Conservation (phyloP, 2,888 invertebrate species). For the Amblyjoppa proteus region DNA sequence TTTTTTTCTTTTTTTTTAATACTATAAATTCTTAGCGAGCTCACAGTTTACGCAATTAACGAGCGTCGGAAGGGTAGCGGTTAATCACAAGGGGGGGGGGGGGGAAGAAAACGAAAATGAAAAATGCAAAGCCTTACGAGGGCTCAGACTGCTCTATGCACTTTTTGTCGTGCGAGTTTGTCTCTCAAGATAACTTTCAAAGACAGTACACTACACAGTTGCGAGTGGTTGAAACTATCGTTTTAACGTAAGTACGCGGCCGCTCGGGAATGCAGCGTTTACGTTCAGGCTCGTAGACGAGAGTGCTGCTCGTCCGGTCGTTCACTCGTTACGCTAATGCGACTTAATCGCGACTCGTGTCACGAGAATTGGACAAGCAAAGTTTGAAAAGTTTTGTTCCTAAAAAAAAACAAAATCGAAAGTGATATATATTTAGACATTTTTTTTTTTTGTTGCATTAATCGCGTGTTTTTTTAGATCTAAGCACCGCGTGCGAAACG, state of each 20-base stretch:
- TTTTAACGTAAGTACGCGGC: neutral
- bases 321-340: constrained; percentile 47
- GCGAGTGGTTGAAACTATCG: neutral
- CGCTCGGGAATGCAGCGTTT: constrained; percentile 27
- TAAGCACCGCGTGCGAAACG: too few species aligned
- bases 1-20: neutral
- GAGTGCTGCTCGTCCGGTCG: constrained; percentile 23
- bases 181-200: neutral
- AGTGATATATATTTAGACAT: too few species aligned
- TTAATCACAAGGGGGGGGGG: constrained; percentile 1
- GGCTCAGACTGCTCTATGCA: neutral
- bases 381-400: neutral
- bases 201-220: neutral
- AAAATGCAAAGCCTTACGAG: neutral
- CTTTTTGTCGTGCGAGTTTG: neutral
- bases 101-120: neutral
- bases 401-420: too few species aligned
- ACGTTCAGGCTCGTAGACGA: constrained; percentile 35
- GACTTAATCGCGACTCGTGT: constrained; percentile 50
- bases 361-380: constrained; percentile 46
- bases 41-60: constrained; percentile 23
- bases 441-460: too few species aligned
- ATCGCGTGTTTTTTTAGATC: too few species aligned
- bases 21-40: constrained; percentile 12
- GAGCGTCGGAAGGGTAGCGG: constrained; percentile 1